Conservation (phyloP, 2,888 invertebrate species). For the Acanthosepion lycidas region DNA sequence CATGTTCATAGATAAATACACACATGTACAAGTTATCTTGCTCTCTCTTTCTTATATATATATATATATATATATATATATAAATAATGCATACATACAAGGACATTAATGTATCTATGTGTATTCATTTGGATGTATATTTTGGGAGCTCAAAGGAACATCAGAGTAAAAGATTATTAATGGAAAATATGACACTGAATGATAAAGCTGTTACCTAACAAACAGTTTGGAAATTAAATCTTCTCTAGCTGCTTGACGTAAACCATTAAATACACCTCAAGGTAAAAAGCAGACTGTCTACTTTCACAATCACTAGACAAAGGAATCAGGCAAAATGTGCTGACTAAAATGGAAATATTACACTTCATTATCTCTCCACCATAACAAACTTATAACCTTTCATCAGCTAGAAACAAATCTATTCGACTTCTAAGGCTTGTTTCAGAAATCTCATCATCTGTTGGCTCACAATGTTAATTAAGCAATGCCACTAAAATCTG, state of each 20-base stretch:
- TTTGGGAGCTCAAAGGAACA: neutral
- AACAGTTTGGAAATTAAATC: neutral
- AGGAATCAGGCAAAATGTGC: neutral
- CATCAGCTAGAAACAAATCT: neutral
- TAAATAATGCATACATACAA: neutral
- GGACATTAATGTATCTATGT: neutral
- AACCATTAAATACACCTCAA: neutral
- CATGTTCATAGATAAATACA: neutral
- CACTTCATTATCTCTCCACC: neutral
- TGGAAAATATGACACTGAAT: neutral
- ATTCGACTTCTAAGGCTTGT: neutral
- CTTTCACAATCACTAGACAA: too few relatives aligned
- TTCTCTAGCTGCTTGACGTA: neutral
- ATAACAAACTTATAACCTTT: neutral
- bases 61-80: neutral
- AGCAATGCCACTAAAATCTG: neutral
- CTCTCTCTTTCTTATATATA: neutral
- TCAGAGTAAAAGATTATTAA: neutral
- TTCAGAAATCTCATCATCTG: neutral
- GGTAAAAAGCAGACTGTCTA: neutral
- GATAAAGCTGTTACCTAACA: neutral
- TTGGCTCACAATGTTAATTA: neutral
- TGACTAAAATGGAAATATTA: neutral
- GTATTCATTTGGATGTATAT: neutral
- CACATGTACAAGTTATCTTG: neutral